Evolutionary conservation across 2,113 vertebrate genomes (phyloP), one percentile per base, ranked within the genome.

Genomic region (Catagonus wagneri): DNA sequence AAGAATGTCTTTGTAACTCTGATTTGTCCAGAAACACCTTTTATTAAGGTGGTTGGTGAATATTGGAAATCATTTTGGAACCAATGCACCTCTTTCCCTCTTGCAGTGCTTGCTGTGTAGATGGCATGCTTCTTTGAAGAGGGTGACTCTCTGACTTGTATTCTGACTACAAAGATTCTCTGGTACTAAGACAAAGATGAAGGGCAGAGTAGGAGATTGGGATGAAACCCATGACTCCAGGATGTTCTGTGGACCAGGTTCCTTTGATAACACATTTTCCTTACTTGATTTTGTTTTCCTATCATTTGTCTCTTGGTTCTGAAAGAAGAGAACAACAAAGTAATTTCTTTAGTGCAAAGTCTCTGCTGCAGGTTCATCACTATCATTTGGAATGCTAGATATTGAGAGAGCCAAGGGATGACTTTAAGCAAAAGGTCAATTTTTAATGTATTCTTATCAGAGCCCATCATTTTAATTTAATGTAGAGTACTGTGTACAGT

Each of bases 261-360:
- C 14, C 36, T 93, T 76, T 72, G 54, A 69, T 89, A 71, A 58
- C 5, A 50, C 15, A 90, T 78, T 78, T 71, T 10, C 66, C 66
- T 93, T 50, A 60, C 65, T 83, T 74, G 11, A 87, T 90, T 58
- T 87, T 93, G 32, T 92, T 85, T 86, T 95, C 69, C 25, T 66
- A 4, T 71, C 58, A 78, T 87, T 95, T 96, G 50, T 79, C 25
- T 80, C 60, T 87, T 90, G 91, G 44, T 87, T 78, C 27, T 83
- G 65, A 71, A 92, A 68, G n/a, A 84, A 69, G 32, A 63, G 44
- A 93, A 63, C 16, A 61, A 72, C 52, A 65, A 86, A 74, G 32
- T 19, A 63, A 61, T 80, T 79, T 87, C 63, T 88, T 84, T 15
- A 44, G 69, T 61, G 83, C 27, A 66, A 25, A 81, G 19, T 72